Conservation (phyloP, 2,888 invertebrate species). For the Sminthurides aquaticus region DNA sequence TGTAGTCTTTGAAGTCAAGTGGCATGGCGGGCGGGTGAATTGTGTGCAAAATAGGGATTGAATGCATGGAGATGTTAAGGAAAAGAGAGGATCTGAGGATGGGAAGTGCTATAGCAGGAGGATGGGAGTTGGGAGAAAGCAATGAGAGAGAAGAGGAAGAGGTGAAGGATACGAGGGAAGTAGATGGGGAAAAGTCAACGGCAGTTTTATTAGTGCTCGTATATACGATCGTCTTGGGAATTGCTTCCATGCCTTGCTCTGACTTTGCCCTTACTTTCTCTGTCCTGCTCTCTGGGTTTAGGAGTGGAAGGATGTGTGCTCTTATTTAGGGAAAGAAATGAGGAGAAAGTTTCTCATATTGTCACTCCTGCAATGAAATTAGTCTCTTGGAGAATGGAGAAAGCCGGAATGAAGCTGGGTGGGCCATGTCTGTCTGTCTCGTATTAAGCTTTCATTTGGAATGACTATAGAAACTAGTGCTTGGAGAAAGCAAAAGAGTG, state of each 20-base stretch:
- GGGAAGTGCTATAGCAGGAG: conserved; percentile 1
- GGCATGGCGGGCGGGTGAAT: neutral
- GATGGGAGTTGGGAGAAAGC: too few relatives aligned
- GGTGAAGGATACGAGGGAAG: neutral
- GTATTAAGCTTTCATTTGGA: too few relatives aligned
- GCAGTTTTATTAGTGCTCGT: conserved; percentile 12
- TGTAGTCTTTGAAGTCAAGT: neutral
- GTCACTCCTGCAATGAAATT: conserved; percentile 4
- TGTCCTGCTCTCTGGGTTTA: too few relatives aligned
- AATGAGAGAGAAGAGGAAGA: neutral
- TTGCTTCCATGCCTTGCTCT: neutral
- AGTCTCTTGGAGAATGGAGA: neutral
- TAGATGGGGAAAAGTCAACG: conserved; percentile 7
- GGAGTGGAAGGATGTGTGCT: too few relatives aligned
- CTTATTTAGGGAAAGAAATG: conserved; percentile 9
- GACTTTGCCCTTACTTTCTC: neutral
- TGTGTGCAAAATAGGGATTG: neutral
- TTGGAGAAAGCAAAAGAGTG: too few relatives aligned
- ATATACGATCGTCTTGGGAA: conserved; percentile 17
- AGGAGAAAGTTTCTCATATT: conserved; percentile 18
- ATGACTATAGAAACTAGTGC: too few relatives aligned
- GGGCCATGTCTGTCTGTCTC: neutral
- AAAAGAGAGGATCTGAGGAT: too few relatives aligned
- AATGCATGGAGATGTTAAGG: neutral
- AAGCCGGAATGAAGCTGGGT: neutral